Evolutionary conservation across 2,113 vertebrate genomes (phyloP), one percentile per base, ranked within the genome.

Genomic region (Ascaphus truei): DNA sequence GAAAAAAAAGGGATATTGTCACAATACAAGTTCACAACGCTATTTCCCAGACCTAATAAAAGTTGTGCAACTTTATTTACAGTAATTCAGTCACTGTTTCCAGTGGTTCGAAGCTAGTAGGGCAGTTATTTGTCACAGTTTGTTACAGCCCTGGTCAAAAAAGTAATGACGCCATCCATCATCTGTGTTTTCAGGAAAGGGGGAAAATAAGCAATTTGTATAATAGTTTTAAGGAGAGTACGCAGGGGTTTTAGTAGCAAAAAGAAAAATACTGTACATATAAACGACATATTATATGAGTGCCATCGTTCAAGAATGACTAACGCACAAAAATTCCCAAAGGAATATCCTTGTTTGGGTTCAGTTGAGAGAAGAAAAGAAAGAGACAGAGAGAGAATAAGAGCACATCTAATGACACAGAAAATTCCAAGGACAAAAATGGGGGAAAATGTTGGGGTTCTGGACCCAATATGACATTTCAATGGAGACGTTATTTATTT

Each of bases 81-180:
- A 34, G 67, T 71, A 61, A 71, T 71, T 61, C 67, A 84, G 84
- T 84, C 84, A 81, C 65, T 76, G 76, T 81, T 78, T 80, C 79
- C 77, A 75, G 77, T 77, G 80, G 73, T 79, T 84, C 72, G 76
- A 81, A 80, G 76, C 76, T 72, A 72, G 77, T 80, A 85, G 82
- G 78, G 72, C 77, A 81, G 59, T 73, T 79, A 83, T 83, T 86
- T 87, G 80, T 83, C 67, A 61, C 82, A 82, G 71, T 78, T 81
- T 81, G 79, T 83, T 86, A 84, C 68, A 75, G 62, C 73, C 80
- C 74, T 76, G 77, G 86, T 84, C 73, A 79, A 77, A 75, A 82
- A 76, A 84, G 79, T 78, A 89, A 88, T 84, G 81, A 82, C 77
- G 80, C 81, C 80, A 88, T 89, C 80, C 81, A 81, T 92, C 86